Evolutionary conservation across 2,797 vertebrate species (phyloP).

Genomic region (Carduelis carduelis): DNA sequence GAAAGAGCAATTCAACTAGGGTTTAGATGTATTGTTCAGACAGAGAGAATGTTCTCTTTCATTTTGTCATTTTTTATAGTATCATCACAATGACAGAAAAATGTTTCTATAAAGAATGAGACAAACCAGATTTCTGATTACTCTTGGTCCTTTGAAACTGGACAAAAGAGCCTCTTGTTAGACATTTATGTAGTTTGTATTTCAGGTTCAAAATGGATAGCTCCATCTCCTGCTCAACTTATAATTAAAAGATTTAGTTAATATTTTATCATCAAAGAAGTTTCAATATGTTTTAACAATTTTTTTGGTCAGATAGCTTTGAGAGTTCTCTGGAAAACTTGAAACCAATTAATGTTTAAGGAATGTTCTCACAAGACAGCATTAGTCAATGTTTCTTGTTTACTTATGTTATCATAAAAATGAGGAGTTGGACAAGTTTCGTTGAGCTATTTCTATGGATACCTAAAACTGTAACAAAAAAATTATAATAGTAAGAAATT

Average conservation of each 20-base stretch:
- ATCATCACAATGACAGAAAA: background rate
- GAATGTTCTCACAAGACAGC: background rate
- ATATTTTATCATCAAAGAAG: background rate
- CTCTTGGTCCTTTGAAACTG: background rate
- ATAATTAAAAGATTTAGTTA: background rate
- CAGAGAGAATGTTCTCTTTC: background rate
- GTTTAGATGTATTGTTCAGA: background rate
- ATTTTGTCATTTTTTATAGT: background rate
- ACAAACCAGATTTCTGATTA: background rate
- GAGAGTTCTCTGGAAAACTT: background rate
- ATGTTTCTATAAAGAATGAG: background rate
- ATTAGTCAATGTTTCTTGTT: background rate
- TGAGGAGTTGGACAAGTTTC: background rate
- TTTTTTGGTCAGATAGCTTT: background rate
- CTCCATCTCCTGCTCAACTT: background rate
- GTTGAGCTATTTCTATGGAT: background rate
- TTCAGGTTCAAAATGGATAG: background rate
- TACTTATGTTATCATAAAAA: background rate
- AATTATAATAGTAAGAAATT: background rate
- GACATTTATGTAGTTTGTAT: background rate
- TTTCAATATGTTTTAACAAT: background rate
- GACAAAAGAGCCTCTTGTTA: background rate
- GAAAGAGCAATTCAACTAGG: background rate
- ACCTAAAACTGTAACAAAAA: background rate
- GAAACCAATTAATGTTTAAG: background rate